Base-by-base conservation (phyloP, 2,888 invertebrate genomes). In the Aleiodes leptofemur region DNA sequence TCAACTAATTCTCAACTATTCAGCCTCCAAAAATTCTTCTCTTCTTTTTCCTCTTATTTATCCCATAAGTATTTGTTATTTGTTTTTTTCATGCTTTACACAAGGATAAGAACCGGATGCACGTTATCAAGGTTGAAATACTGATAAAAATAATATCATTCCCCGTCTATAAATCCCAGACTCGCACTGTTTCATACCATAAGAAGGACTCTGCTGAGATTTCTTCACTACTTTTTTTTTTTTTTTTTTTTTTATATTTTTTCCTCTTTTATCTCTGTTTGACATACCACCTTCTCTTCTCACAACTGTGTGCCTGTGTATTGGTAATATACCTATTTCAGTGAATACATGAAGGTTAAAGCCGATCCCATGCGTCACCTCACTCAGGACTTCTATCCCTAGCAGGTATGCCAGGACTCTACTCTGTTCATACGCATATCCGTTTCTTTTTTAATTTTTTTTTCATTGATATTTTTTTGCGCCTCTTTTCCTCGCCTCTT, bases 71-170 rank as follows among this genome's bases (percentile, higher is more conserved):
- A 64, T 64, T 64, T 64, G 64, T 29, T 14, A 43, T 43, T 16
- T 43, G 48, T 70, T 69, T 48, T 74, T 72, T 77, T 72, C 77
- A 77, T 78, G 80, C 80, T 84, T 84, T 83, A 78, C 77, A 80
- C 76, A 76, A 76, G 78, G 84, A 84, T 84, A 84, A 83, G 83
- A 8, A 81, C 86, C 86, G 86, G 86, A 86, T 86, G 83, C 81
- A 83, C 8, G 80, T 84, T 86, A 86, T 86, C 86, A 81, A 79
- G 81, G 78, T 74, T 79, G 78, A 75, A 71, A 72, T 56, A 74
- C 77, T 76, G 76, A 79, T 76, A 78, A 78, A 78, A 77, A 74
- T 77, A 74, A 79, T 77, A 77, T 51, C 75, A 57, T 69, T 71
- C 48, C 11, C 43, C 34, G 57, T 68, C 59, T 68, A 55, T 34